Evolutionary conservation across 2,888 invertebrate species (phyloP).

Genomic region (Rhaphigaster nebulosa): DNA sequence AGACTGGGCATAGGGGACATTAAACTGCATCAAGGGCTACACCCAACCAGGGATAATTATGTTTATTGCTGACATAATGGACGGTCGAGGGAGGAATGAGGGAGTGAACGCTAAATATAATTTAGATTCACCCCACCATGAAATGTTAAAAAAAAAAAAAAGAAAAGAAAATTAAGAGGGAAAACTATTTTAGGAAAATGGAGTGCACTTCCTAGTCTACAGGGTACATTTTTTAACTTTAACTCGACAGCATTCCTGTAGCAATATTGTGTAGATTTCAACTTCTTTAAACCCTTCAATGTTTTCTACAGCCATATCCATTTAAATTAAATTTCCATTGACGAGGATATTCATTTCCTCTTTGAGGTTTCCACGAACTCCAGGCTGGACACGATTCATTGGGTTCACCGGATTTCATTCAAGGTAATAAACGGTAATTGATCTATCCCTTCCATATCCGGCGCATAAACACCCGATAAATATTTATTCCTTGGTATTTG

Average conservation of each 20-base stretch:
- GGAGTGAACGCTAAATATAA: neutral
- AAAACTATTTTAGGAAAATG: no score
- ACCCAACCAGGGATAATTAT: no score
- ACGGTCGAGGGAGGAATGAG: neutral
- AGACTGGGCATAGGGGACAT: no score
- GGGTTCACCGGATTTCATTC: neutral
- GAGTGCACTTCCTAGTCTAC: no score
- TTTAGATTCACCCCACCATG: neutral
- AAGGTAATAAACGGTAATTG: neutral
- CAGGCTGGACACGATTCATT: neutral
- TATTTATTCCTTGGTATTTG: no score
- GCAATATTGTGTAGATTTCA: no score
- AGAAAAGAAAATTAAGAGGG: neutral
- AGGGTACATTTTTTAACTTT: no score
- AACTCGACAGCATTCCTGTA: neutral
- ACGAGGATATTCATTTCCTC: neutral
- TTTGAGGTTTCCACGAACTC: neutral
- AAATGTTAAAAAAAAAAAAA: neutral
- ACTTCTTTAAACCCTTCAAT: neutral
- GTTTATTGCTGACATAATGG: neutral
- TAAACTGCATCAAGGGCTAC: neutral
- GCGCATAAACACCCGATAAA: neutral
- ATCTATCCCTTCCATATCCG: neutral
- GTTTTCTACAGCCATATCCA: neutral
- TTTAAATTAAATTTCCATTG: neutral